A percentile compares a stretch with the other conserved stretches of the same genome.
Evolutionary conservation across 2,888 invertebrate species (phyloP).

Genomic region (Eupithecia dodoneata): DNA sequence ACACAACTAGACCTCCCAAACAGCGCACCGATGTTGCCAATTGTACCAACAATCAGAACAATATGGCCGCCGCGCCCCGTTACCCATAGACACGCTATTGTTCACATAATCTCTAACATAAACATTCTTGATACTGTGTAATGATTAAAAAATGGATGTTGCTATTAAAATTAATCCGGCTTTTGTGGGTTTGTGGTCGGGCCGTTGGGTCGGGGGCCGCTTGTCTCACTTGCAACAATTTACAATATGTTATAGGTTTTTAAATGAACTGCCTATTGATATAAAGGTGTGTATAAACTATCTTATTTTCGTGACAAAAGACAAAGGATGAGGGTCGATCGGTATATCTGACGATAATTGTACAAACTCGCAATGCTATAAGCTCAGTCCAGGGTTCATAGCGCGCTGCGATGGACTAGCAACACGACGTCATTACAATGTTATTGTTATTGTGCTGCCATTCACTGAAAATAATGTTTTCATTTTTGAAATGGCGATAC

Average conservation of each 20-base stretch:
- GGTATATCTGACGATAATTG: too few species aligned
- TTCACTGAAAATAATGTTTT: too few species aligned
- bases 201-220: constrained; percentile 10
- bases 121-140: constrained; percentile 48
- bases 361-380: too few species aligned
- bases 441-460: too few species aligned
- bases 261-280: background rate
- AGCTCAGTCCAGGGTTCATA: too few species aligned
- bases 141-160: constrained; percentile 50
- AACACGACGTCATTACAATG: too few species aligned
- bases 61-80: constrained; percentile 12
- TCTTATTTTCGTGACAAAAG: background rate
- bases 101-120: constrained; percentile 54
- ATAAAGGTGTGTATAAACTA: background rate
- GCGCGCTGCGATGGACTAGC: too few species aligned
- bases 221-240: background rate
- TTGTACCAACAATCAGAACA: constrained; percentile 48
- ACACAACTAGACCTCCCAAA: constrained; percentile 43
- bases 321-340: too few species aligned
- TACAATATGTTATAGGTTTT: background rate
- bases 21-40: constrained; percentile 38
- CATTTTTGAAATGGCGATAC: too few species aligned
- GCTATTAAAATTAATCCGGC: constrained; percentile 29
- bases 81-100: constrained; percentile 41
- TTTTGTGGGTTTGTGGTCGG: constrained; percentile 36